Conservation (phyloP, 2,888 invertebrate genomes). For the Hoplodrina blanda region DNA sequence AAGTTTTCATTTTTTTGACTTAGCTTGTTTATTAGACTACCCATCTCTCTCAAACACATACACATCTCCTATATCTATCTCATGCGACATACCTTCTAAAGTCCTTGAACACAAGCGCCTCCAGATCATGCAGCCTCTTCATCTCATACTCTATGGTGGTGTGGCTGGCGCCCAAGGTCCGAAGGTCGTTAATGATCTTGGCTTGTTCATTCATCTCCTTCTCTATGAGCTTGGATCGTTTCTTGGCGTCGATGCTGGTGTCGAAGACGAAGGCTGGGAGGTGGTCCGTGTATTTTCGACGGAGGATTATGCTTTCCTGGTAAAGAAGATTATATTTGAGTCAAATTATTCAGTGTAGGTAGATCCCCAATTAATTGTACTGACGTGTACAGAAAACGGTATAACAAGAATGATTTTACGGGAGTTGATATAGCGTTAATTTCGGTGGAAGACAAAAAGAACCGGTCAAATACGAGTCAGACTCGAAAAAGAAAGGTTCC, state of each 20-base stretch:
- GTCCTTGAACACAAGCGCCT: slow-evolving; percentile 98
- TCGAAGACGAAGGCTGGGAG: slow-evolving; percentile 96
- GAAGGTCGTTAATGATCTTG: slow-evolving; percentile 97
- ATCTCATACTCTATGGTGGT: slow-evolving; percentile 98
- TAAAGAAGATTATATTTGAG: not conserved
- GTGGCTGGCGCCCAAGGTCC: slow-evolving; percentile 96
- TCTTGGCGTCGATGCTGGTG: slow-evolving; percentile 94
- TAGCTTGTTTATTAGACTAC: too few species aligned
- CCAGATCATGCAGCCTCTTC: slow-evolving; percentile 97
- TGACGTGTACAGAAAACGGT: too few species aligned
- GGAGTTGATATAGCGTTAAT: too few species aligned
- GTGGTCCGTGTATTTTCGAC: slow-evolving; percentile 93
- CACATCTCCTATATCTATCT: too few species aligned
- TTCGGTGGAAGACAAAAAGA: too few species aligned
- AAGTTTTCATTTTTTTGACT: too few species aligned
- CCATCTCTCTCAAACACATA: too few species aligned
- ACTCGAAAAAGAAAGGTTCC: too few species aligned
- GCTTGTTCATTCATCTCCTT: slow-evolving; percentile 99
- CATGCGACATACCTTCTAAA: slow-evolving; percentile 92
- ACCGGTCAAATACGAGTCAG: too few species aligned
- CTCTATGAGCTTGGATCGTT: slow-evolving; percentile 97
- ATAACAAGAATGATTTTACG: too few species aligned
- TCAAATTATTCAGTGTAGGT: not conserved
- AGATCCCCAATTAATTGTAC: too few species aligned
- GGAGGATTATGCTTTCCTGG: slow-evolving; percentile 93